Conservation (phyloP, 2,888 invertebrate species). For the Drosophila greeni region DNA sequence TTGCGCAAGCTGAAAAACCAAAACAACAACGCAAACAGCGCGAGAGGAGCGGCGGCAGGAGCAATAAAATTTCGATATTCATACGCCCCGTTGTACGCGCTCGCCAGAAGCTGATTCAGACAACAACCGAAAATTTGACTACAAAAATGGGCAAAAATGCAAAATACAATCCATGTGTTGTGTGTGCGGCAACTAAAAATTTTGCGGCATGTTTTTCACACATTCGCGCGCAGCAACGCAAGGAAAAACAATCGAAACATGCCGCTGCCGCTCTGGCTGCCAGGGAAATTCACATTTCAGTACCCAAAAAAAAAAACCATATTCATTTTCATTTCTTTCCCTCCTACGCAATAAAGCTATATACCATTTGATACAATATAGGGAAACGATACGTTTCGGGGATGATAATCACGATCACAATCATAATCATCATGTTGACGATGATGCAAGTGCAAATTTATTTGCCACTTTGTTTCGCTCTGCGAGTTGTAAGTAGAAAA, state of each 20-base stretch:
- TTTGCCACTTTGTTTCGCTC: constrained; percentile 64
- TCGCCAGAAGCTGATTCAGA: constrained; percentile 61
- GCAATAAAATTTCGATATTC: constrained; percentile 52
- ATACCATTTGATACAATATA: constrained; percentile 18
- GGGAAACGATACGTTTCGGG: constrained; percentile 5
- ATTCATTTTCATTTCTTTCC: constrained; percentile 25
- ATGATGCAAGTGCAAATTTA: constrained; percentile 72
- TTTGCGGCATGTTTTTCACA: constrained; percentile 72
- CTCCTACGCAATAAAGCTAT: constrained; percentile 22
- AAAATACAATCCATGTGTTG: constrained; percentile 53
- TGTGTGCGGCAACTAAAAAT: constrained; percentile 56
- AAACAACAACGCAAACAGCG: constrained; percentile 35
- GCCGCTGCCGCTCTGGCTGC: constrained; percentile 50
- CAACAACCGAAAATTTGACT: constrained; percentile 66
- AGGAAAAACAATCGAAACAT: constrained; percentile 64
- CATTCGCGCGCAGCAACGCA: constrained; percentile 54
- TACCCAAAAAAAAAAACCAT: constrained; percentile 6
- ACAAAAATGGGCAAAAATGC: constrained; percentile 71
- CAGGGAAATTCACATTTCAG: constrained; percentile 48
- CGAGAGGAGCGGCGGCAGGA: constrained; percentile 25
- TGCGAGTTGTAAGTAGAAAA: constrained; percentile 39
- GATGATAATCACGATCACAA: constrained; percentile 53
- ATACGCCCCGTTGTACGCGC: constrained; percentile 67
- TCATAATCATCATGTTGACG: constrained; percentile 37
- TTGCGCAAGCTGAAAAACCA: constrained; percentile 62